Base-by-base conservation (phyloP, 2,113 vertebrate genomes). In the Menidia beryllina region DNA sequence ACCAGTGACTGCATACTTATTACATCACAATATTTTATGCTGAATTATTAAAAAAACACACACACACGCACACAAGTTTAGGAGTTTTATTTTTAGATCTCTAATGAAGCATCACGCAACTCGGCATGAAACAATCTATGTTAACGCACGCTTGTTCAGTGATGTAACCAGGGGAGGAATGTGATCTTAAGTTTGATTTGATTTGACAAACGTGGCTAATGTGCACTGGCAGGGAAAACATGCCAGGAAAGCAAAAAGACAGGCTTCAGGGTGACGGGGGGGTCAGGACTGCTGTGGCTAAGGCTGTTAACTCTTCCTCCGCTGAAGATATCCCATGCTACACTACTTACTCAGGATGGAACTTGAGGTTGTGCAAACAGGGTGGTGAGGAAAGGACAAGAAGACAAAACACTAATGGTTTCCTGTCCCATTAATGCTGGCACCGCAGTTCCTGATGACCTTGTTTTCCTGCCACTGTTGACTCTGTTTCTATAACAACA, bases 151-250 rank as follows among this genome's bases (percentile, higher is more conserved):
- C 69, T 41, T 53, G 48, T 48, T 50, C 74, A 19, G 57, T 38
- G 72, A 69, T 75, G 75, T 81, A 64, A 71, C 74, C 34, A 21
- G 14, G 24, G 68, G 75, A 79, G 55, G 77, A 80, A 84, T 67
- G 72, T 34, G 69, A 82, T 85, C 73, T 89, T 85, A 72, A 65
- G 60, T 87, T 79, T 83, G 83, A 88, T 90, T 83, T 83, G 81
- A 88, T 86, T 77, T 81, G 81, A 83, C 79, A 90, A 80, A 89
- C 79, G 54, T 34, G 8, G 76, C 65, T 86, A 86, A 88, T 86
- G 75, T 20, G 39, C 66, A 56, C 69, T 82, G 87, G 71, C 83
- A 83, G 85, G 65, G 58, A 72, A 54, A 86, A 81, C 77, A 76
- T 79, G 67, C 27, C 68, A 82, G 83, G 83, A 82, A 75, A 84